These are phyloP conservation scores for Pemphigus obesinymphae DNA, from an alignment of 1,140 invertebrate genomes.

Conservation along the genomic window DNA sequence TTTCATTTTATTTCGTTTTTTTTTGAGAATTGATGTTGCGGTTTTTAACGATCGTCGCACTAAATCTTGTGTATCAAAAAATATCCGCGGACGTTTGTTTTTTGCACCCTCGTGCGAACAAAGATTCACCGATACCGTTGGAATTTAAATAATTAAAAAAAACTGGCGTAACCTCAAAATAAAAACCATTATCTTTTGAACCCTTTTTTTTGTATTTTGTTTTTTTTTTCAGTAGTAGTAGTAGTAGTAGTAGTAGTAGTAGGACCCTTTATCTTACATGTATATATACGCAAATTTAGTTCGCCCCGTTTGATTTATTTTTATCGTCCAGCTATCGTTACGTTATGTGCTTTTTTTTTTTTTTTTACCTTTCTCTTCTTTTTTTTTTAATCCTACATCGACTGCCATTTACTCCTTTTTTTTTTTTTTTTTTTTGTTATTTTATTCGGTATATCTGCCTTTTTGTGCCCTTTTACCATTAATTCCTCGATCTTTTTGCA, in stretches of 20 bases:
- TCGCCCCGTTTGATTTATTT: conserved; percentile 40
- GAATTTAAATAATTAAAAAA: conserved; percentile 42
- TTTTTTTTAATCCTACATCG: conserved; percentile 35
- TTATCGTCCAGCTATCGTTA: conserved; percentile 39
- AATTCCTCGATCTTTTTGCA: conserved; percentile 37
- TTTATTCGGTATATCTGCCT: conserved; percentile 7
- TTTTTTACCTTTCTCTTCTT: conserved; percentile 37
- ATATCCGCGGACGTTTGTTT: conserved; percentile 34
- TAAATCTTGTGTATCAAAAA: conserved; percentile 41
- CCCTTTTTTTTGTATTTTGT: conserved; percentile 31
- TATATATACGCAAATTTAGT: conserved; percentile 38
- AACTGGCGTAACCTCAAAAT: conserved; percentile 41
- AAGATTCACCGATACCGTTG: conserved; percentile 40
- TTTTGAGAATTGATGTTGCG: conserved; percentile 37
- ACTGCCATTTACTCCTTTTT: conserved; percentile 32
- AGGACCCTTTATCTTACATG: conserved; percentile 38
- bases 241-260: too few species aligned
- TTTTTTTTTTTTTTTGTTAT: conserved; percentile 34
- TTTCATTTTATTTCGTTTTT: too few species aligned
- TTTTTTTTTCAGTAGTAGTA: neutral
- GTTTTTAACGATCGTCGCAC: conserved; percentile 41
- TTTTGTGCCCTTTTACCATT: conserved; percentile 38
- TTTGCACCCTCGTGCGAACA: conserved; percentile 22
- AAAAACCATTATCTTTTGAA: conserved; percentile 40
- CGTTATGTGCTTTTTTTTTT: conserved; percentile 14